Conservation (phyloP, 2,888 invertebrate species). For the Zeuzera pyrina region DNA sequence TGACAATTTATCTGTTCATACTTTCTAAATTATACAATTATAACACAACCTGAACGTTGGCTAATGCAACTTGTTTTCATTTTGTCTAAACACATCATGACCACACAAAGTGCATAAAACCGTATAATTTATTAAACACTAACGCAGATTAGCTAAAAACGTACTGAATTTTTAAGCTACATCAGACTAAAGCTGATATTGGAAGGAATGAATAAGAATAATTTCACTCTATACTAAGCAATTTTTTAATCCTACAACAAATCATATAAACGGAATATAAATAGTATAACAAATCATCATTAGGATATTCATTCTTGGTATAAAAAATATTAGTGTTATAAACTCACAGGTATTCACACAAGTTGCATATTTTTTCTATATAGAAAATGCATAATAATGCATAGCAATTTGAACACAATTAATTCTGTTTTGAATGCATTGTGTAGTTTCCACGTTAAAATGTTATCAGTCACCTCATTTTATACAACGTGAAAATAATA, state of each 20-base stretch:
- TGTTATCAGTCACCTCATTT: slow-evolving; percentile 34
- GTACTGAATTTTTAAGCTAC: slow-evolving; percentile 21
- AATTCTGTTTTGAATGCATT: too few relatives aligned
- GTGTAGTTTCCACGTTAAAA: too few relatives aligned
- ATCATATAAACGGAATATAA: too few relatives aligned
- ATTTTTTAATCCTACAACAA: too few relatives aligned
- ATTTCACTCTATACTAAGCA: too few relatives aligned
- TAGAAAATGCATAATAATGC: neutral
- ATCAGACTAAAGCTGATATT: too few relatives aligned
- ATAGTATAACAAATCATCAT: too few relatives aligned
- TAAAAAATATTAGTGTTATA: neutral
- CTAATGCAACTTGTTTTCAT: slow-evolving; percentile 41
- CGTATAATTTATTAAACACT: slow-evolving; percentile 20
- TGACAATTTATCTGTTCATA: too few relatives aligned
- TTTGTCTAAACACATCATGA: slow-evolving; percentile 45
- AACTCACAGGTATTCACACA: neutral
- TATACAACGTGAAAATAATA: slow-evolving; percentile 45
- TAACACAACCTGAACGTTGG: slow-evolving; percentile 62
- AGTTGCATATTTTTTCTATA: too few relatives aligned
- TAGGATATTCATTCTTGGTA: too few relatives aligned
- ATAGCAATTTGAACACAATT: neutral
- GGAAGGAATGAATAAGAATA: too few relatives aligned
- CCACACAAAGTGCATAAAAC: slow-evolving; percentile 32
- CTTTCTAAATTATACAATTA: slow-evolving; percentile 17
- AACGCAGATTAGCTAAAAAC: slow-evolving; percentile 26